Evolutionary conservation across 2,113 vertebrate species (phyloP).

Genomic region (Mus spicilegus): DNA sequence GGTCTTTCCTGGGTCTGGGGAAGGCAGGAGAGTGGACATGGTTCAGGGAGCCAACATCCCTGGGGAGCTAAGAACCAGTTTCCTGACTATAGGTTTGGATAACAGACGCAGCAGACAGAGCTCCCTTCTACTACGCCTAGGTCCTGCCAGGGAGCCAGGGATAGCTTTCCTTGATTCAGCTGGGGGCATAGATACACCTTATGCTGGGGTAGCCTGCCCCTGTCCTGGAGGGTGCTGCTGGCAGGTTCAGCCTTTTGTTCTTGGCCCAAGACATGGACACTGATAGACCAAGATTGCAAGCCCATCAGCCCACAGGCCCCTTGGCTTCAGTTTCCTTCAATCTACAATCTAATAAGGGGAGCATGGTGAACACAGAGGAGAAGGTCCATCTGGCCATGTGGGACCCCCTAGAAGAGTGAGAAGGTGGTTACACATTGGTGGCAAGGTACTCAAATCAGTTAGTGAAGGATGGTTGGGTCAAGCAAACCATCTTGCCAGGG

Average conservation of each 20-base stretch:
- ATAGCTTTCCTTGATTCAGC: background rate
- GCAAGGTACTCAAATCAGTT: background rate
- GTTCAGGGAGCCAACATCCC: background rate
- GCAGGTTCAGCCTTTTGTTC: background rate
- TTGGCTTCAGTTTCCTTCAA: background rate
- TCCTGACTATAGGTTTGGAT: background rate
- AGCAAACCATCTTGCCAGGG: constrained; percentile 38
- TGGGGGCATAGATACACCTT: background rate
- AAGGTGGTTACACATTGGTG: background rate
- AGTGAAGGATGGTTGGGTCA: background rate
- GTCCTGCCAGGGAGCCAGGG: background rate
- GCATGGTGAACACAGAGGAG: background rate
- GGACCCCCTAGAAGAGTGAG: background rate
- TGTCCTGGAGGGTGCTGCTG: background rate
- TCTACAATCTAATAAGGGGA: background rate
- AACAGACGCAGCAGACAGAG: background rate
- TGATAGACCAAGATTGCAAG: background rate
- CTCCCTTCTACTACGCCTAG: background rate
- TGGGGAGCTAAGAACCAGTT: background rate
- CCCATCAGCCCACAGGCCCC: background rate
- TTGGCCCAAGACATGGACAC: background rate
- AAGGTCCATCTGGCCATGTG: background rate
- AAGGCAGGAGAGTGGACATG: too few relatives aligned
- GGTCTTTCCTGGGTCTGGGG: background rate
- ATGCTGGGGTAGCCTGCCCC: background rate